phyloP scores from a whole-genome alignment of 2,888 invertebrate species.

The Ceraclea dissimilis region DNA sequence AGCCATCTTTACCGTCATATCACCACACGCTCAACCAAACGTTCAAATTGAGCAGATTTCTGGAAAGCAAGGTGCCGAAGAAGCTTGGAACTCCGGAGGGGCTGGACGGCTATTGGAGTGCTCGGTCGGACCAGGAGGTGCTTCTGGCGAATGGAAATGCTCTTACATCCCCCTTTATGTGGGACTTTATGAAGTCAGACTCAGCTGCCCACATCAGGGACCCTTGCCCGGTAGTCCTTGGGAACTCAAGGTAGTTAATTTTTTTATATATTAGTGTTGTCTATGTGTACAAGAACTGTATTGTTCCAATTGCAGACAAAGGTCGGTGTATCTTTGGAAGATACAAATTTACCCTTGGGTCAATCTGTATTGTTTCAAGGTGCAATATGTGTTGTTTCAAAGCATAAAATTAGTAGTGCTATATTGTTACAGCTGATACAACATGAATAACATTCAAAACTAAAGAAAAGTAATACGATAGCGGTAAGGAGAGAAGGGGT shows the following conservation, averaged over 20 bases:
- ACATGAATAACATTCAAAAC: too few species aligned
- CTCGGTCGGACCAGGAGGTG: constrained; percentile 52
- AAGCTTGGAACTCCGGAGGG: constrained; percentile 30
- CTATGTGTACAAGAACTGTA: too few species aligned
- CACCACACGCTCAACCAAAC: constrained; percentile 51
- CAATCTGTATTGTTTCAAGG: too few species aligned
- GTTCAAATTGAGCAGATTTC: constrained; percentile 49
- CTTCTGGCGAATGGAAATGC: constrained; percentile 73
- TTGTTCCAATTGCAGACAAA: too few species aligned
- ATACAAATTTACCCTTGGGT: too few species aligned
- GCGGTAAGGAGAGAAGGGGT: too few species aligned
- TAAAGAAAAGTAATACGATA: too few species aligned
- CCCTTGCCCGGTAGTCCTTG: constrained; percentile 74
- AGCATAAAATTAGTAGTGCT: too few species aligned
- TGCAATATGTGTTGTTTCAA: too few species aligned
- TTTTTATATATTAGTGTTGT: neutral
- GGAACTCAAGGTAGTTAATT: constrained; percentile 55
- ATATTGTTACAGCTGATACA: too few species aligned
- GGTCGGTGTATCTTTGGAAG: too few species aligned
- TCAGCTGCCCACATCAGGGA: constrained; percentile 56
- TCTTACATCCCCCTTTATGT: constrained; percentile 86
- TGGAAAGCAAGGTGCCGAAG: constrained; percentile 26
- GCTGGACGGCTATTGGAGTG: constrained; percentile 50
- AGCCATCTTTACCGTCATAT: constrained; percentile 61
- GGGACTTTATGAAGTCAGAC: constrained; percentile 84